Evolutionary conservation across 2,797 vertebrate species (phyloP), one percentile per base, ranked within the genome.

Genomic region (Scleropages formosus): DNA sequence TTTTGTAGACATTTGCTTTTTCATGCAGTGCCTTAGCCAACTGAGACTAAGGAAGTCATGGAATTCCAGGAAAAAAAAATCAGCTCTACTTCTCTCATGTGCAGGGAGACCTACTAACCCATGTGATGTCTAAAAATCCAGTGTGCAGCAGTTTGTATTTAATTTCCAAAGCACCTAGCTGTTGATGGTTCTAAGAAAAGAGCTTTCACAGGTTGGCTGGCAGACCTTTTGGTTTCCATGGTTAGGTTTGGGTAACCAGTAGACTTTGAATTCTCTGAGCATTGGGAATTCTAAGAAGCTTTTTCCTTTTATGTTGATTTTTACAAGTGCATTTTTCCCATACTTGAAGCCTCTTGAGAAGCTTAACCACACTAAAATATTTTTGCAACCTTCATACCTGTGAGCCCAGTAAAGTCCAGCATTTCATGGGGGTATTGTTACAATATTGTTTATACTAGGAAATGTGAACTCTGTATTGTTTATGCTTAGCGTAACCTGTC

Each of bases 51-150:
- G 26, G 69, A 56, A 71, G 53, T 71, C 56, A 26, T 71, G 49
- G 69, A 71, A 71, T 58, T 56, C 27, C 49, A 20, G 69, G 27
- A 71, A 71, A 58, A 39, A n/a, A 47, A 58, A 47, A 56, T 58
- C 69, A 56, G 69, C 51, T 39, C 69, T 58, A 71, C 56, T 71
- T 71, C 69, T 71, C 31, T 58, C 27, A 69, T 39, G 56, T 49
- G 53, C 69, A 56, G 51, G 51, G 18, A 71, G 26, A 71, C 47
- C 22, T 16, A 18, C 46, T 56, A 70, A 70, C 67, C 69, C 69
- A 27, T 71, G 69, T 71, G 31, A 58, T 71, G 69, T 71, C 69
- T 71, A 56, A 69, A 71, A 69, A 15, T 27, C 8, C 51, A 71
- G 51, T 39, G 69, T 71, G 69, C 51, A 71, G 22, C 20, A 71